Conservation (phyloP, 2,113 vertebrate species). For the Propithecus coquereli region DNA sequence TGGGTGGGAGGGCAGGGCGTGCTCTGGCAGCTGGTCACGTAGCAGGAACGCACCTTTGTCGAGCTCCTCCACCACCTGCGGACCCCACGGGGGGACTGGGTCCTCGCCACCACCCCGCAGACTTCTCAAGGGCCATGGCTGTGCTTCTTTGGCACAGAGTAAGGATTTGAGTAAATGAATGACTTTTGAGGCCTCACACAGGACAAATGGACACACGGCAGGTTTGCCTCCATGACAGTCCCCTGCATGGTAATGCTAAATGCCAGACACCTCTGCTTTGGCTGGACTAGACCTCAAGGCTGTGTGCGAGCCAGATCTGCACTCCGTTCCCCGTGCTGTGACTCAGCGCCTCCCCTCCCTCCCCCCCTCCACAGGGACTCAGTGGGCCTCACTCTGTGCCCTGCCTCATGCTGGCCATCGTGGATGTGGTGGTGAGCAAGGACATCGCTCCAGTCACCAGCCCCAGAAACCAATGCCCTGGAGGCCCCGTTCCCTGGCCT, state of each 20-base stretch:
- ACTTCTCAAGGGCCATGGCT: background rate
- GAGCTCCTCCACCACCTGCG: no score
- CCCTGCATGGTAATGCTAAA: background rate
- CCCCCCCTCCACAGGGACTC: background rate
- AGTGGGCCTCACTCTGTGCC: no score
- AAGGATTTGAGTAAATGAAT: background rate
- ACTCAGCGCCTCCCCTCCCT: background rate
- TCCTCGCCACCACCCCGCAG: background rate
- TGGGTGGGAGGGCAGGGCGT: background rate
- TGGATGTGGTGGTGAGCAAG: background rate
- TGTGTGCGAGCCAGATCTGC: background rate
- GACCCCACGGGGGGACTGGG: background rate
- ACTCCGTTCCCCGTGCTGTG: background rate
- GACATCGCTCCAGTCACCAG: accelerated
- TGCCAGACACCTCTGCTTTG: background rate
- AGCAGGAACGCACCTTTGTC: background rate
- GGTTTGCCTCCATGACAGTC: background rate
- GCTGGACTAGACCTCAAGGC: background rate
- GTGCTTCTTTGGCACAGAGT: background rate
- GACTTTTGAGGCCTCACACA: background rate
- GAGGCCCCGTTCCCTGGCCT: background rate
- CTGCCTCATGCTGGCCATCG: background rate
- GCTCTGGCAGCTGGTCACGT: background rate
- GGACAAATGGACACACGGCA: background rate
- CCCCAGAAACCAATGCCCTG: background rate